Percentiles rank a stretch among this genome's conserved stretches.
These are phyloP conservation scores for Alfaro cultratus DNA, from an alignment of 2,797 vertebrate species.

Conservation along the genomic window DNA sequence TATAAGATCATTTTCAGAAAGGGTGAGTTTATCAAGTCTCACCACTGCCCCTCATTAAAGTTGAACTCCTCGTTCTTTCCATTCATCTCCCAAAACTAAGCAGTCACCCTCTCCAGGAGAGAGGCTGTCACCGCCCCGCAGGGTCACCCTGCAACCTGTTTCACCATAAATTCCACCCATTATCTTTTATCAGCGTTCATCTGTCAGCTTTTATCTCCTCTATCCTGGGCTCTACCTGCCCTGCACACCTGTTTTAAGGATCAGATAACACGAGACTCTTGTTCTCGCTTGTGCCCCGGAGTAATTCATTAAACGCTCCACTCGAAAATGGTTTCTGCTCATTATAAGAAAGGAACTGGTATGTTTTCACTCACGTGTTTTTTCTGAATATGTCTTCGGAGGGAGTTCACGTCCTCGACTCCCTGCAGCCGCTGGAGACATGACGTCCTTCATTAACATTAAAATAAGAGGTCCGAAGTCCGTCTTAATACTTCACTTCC, in stretches of 20 bases:
- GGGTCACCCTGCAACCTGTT: constrained; percentile 33
- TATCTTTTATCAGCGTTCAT: constrained; percentile 27
- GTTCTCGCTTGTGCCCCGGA: constrained; percentile 5
- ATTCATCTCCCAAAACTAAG: constrained; percentile 13
- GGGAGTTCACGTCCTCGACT: not conserved
- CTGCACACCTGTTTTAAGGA: constrained; percentile 37
- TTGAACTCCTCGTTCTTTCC: constrained; percentile 19
- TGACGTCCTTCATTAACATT: constrained; percentile 31
- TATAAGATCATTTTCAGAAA: constrained; percentile 19
- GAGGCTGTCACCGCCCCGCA: not conserved
- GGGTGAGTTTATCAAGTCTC: constrained; percentile 38
- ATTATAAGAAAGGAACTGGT: not conserved
- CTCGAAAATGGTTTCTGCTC: not conserved
- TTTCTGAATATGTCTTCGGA: constrained; percentile 8
- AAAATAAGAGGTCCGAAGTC: not conserved
- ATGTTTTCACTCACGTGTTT: constrained; percentile 36
- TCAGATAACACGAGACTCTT: not conserved
- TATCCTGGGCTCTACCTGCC: constrained; percentile 13
- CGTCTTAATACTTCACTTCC: not conserved
- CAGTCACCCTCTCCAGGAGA: constrained; percentile 15
- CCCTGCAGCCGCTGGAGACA: constrained; percentile 10
- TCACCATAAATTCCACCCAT: constrained; percentile 22
- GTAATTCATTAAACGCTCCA: not conserved
- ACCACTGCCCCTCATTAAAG: constrained; percentile 22
- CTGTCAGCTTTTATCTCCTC: constrained; percentile 20